A percentile compares a stretch with the other conserved stretches of the same genome.
Conservation (phyloP, 2,113 vertebrate species). For the Percina caprodes region DNA sequence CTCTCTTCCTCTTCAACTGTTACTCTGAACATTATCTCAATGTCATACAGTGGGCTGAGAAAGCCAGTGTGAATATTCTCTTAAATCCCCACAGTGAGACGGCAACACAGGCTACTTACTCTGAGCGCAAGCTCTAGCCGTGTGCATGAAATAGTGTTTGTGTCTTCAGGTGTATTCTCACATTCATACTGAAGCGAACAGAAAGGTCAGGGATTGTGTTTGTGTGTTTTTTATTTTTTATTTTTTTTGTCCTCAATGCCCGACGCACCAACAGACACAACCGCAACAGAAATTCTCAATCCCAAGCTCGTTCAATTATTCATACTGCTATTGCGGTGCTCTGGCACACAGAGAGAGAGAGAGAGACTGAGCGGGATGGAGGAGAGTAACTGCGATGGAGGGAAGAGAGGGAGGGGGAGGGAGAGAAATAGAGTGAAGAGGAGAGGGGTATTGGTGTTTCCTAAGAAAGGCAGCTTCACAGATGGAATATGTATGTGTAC, state of each 20-base stretch:
- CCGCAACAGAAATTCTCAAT: constrained; percentile 79
- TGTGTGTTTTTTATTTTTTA: constrained; percentile 31
- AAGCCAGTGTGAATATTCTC: constrained; percentile 34
- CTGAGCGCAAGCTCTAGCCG: background rate
- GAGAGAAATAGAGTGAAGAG: background rate
- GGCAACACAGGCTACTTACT: background rate
- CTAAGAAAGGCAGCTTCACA: constrained; percentile 56
- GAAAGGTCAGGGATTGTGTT: constrained; percentile 28
- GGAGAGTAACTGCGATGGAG: background rate
- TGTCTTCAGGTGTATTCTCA: constrained; percentile 26
- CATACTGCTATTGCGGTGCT: constrained; percentile 79
- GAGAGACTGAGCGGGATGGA: constrained; percentile 5
- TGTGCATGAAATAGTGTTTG: background rate
- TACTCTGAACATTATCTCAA: constrained; percentile 44
- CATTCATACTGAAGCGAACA: constrained; percentile 18
- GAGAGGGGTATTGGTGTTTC: constrained; percentile 42
- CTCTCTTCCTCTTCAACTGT: constrained; percentile 12
- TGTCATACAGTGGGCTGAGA: constrained; percentile 41
- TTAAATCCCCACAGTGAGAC: constrained; percentile 35
- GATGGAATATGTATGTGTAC: constrained; percentile 65
- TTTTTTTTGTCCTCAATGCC: constrained; percentile 58
- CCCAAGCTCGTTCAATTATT: constrained; percentile 81
- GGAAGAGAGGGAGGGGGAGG: background rate
- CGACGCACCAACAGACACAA: constrained; percentile 65
- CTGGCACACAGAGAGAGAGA: constrained; percentile 32